Conservation (phyloP, 2,797 vertebrate species). For the Garrulus glandarius region DNA sequence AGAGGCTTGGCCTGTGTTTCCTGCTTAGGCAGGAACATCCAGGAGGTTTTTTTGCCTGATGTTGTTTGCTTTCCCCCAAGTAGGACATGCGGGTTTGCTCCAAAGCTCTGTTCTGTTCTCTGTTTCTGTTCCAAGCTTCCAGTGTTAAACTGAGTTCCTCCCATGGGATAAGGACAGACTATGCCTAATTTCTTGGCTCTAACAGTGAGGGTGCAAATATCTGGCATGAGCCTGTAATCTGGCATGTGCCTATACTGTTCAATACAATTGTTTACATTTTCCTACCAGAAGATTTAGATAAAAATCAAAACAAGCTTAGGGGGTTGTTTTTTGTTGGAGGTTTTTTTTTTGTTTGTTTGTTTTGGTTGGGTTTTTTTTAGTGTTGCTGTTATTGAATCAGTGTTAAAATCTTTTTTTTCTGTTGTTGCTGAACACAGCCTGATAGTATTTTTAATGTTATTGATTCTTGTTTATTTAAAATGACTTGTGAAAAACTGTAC, state of each 20-base stretch:
- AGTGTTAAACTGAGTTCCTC: neutral
- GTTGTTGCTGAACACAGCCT: conserved; percentile 25
- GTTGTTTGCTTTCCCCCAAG: neutral
- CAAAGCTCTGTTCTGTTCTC: neutral
- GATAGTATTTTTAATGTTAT: conserved; percentile 47
- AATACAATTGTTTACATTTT: conserved; percentile 66
- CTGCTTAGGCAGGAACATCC: neutral
- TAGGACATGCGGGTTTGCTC: neutral
- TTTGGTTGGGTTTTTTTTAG: neutral
- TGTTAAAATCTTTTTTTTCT: conserved; percentile 46
- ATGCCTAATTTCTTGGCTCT: neutral
- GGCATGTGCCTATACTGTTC: conserved; percentile 55
- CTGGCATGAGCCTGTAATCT: conserved; percentile 41
- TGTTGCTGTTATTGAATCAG: conserved; percentile 52
- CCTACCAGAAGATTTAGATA: conserved; percentile 51
- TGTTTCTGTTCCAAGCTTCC: neutral
- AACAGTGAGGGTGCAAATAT: conserved; percentile 12
- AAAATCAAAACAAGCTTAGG: conserved; percentile 52
- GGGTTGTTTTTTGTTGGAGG: neutral
- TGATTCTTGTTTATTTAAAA: conserved; percentile 61
- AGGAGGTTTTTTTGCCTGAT: neutral
- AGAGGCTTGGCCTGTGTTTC: neutral
- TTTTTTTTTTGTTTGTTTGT: neutral
- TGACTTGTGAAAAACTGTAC: conserved; percentile 57
- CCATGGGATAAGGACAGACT: neutral